A percentile compares a stretch with the other conserved stretches of the same genome.
These are phyloP conservation scores for Lepilemur septentrionalis DNA, from an alignment of 2,797 vertebrate species.

Conservation along the genomic window DNA sequence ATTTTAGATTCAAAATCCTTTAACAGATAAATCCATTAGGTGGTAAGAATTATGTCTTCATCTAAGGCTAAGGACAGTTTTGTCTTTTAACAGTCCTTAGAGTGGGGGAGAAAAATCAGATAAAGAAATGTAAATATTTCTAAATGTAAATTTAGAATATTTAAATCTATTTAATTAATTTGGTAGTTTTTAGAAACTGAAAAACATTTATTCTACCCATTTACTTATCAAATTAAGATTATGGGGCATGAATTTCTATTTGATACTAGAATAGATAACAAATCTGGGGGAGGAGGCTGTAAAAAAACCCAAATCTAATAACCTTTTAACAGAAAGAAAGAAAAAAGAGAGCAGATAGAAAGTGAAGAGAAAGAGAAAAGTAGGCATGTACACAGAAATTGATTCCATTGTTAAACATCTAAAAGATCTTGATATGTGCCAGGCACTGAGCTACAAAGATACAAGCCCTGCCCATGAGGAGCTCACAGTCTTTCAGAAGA, in stretches of 20 bases:
- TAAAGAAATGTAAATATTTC: not conserved
- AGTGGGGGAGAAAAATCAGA: not conserved
- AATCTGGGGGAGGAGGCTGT: not conserved
- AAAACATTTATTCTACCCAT: not conserved
- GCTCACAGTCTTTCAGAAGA: not conserved
- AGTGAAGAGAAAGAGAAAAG: not conserved
- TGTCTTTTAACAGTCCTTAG: not conserved
- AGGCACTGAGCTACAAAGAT: not conserved
- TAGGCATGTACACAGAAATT: not conserved
- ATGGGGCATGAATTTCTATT: not conserved
- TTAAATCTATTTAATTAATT: slow-evolving; percentile 21
- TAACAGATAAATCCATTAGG: not conserved
- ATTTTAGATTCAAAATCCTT: not conserved
- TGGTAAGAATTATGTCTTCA: not conserved
- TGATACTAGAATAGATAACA: not conserved
- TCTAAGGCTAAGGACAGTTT: not conserved
- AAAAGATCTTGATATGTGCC: not conserved
- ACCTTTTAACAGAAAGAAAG: not conserved
- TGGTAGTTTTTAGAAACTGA: not conserved
- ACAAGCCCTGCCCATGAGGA: not conserved
- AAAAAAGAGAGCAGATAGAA: not conserved
- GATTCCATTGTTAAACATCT: not conserved
- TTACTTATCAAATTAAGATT: not conserved
- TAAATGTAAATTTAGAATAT: not conserved
- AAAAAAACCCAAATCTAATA: not conserved